Evolutionary conservation across 2,113 vertebrate genomes (phyloP), one percentile per base, ranked within the genome.

Genomic region (Triplophysa siluroides): DNA sequence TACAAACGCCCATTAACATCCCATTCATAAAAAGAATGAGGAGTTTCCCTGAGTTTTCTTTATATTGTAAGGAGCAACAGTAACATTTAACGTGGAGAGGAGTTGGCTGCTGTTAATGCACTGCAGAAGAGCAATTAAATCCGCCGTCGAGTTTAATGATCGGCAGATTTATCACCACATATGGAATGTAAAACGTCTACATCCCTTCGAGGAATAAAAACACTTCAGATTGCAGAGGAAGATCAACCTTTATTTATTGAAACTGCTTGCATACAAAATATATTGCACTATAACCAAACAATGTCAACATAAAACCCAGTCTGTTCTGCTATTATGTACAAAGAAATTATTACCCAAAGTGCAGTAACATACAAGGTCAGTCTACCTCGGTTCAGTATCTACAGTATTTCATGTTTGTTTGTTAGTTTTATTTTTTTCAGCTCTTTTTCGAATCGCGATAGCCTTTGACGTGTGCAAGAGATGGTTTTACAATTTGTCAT

Each of bases 191-290:
- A 77, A 77, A 70, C 2, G 6, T 43, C 29, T 45, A 65, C 19
- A 33, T 76, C 65, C 56, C 41, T 41, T 29, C 4, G 8, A 56
- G 13, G 12, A 67, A 78, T 62, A 70, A 84, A 68, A 78, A 54
- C 81, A 67, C 26, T 65, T 71, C 90, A 91, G 87, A 91, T 92
- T 93, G 93, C 92, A 93, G 94, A 96, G 95, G 94, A 98, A 98
- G 94, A 97, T 97, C 94, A 92, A 97, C 93, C 94, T 96, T 97
- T 98, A 91, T 93, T 93, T 92, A 98, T 98, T 97, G 94, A 98
- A 98, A 98, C 97, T 95, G 96, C 95, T 98, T 96, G 96, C 96
- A 98, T 98, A 98, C 96, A 98, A 98, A 98, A 98, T 98, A 98
- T 96, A 97, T 97, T 97, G 95, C 96, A 98, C 96, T 97, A 97